Conservation (phyloP, 2,113 vertebrate species). For the Hippopotamus amphibius region DNA sequence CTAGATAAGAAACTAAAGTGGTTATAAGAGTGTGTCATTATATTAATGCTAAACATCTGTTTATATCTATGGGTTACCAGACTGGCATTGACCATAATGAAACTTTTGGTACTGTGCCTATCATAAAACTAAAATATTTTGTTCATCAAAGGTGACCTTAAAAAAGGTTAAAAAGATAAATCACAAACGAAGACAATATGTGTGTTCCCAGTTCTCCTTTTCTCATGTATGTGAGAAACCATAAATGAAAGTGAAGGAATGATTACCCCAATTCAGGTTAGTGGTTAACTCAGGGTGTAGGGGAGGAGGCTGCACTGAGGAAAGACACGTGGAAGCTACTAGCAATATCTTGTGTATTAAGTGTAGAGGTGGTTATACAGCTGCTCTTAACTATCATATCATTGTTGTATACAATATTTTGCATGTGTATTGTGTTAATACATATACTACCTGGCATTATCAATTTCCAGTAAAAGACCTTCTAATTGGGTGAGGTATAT, state of each 20-base stretch:
- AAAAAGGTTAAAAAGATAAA: neutral
- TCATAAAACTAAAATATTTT: neutral
- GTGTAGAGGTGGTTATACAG: neutral
- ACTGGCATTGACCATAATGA: neutral
- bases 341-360: neutral
- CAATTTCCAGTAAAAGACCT: neutral
- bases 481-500: neutral
- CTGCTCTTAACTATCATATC: neutral
- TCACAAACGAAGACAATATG: neutral
- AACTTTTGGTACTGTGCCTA: neutral
- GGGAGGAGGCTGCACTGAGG: neutral
- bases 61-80: neutral
- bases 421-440: neutral
- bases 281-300: neutral
- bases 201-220: neutral
- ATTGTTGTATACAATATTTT: neutral
- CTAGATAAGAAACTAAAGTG: neutral
- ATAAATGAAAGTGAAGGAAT: neutral
- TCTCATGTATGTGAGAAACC: neutral
- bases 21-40: neutral
- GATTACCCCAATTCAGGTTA: neutral
- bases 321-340: neutral
- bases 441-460: neutral
- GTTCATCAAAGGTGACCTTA: neutral
- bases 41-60: neutral